Evolutionary conservation across 2,888 invertebrate species (phyloP), one percentile per base, ranked within the genome.

Genomic region (Callinectes sapidus): DNA sequence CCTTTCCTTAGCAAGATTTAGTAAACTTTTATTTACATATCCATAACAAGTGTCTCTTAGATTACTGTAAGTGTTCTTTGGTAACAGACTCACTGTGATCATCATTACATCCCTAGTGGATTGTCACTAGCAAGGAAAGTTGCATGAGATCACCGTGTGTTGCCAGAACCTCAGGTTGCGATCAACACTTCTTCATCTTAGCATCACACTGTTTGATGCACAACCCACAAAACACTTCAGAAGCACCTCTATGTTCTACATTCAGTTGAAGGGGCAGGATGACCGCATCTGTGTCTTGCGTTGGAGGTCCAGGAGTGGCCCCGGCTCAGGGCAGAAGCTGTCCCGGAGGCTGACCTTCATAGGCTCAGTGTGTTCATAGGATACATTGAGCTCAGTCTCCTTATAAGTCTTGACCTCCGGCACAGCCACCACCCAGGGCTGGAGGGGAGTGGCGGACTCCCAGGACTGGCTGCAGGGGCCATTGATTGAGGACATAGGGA

Each of bases 281-380:
- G 90, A 90, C 35, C 92, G 71, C 28, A 88, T 23, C 16, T 90
- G 77, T 77, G n/a, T 54, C 28, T 18, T 90, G n/a, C 66, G 54
- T 42, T 90, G 92, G 16, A 92, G 87, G 42, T 92, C 92, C 54
- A 81, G 28, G 14, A 32, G 35, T 28, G 88, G 91, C 32, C 87
- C 61, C 6, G 85, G 55, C 55, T 77, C 77, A 32, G n/a, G 77
- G 39, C 39, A 39, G 54, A 42, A 90, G 13, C 54, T 77, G 16
- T 77, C 92, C 66, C 92, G 66, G 13, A 88, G n/a, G 39, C 88
- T 90, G 16, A 96, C 96, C 94, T 97, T 97, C 18, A 96, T 96
- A 0, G 97, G 96, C 95, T 97, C 96, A 0, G 96, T 96, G 95
- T 97, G 97, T 90, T 97, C 97, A 93, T 96, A 96, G 16, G 96